Conservation (phyloP, 2,113 vertebrate species). For the Tetrao urogallus region DNA sequence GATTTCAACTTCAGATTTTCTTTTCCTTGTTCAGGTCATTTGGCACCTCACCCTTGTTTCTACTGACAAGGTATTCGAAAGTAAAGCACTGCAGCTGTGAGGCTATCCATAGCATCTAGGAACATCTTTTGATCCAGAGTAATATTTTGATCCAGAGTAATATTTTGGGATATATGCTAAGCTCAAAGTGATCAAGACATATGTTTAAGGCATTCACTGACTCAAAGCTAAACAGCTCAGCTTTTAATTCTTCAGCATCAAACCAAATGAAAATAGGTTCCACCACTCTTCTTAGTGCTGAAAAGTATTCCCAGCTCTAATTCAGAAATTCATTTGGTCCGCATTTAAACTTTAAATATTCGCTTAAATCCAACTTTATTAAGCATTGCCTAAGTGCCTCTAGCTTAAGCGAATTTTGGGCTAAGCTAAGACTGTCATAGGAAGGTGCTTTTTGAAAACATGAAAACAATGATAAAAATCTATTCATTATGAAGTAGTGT, state of each 20-base stretch:
- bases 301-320: neutral
- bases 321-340: neutral
- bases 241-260: neutral
- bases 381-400: neutral
- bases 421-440: neutral
- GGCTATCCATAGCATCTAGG: neutral
- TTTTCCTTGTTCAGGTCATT: neutral
- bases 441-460: neutral
- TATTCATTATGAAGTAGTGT: neutral
- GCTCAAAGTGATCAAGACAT: neutral
- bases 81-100: neutral
- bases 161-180: rapidly evolving
- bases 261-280: neutral
- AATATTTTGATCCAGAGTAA: neutral
- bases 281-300: neutral
- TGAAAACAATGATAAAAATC: neutral
- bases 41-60: neutral
- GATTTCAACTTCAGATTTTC: neutral
- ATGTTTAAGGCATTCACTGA: neutral
- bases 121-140: neutral
- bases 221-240: neutral
- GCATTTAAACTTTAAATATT: neutral
- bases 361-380: neutral
- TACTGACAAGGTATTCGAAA: neutral
- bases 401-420: neutral